Base-by-base conservation (phyloP, 2,113 vertebrate species). In the Petroica traversi region DNA sequence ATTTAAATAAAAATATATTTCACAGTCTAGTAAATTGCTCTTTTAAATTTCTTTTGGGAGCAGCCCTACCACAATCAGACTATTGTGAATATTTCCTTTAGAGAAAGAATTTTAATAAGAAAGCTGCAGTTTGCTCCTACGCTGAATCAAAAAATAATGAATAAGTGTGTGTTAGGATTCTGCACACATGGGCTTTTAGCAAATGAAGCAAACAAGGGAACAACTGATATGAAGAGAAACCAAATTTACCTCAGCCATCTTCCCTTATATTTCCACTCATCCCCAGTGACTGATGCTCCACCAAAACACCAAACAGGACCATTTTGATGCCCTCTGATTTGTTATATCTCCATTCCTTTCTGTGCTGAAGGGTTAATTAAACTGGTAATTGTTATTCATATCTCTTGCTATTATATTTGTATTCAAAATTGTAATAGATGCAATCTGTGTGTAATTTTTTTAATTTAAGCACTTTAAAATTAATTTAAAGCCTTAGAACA, bases 341-440 rank as follows among this genome's bases (percentile, higher is more conserved):
- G 10, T 55, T 62, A 15, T 20, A 86, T 66, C 81, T 90, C 25
- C 43, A 43, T 18, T 74, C 15, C 62, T 88, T 89, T 88, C 84
- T 46, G 36, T 52, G 41, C 52, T 63, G 71, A 93, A 92, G 80
- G 52, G 18, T 46, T 93, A 95, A 96, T 96, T 94, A 96, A 85
- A 73, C 66, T 88, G n/a, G 38, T 88, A 95, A 88, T 82, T 95
- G 72, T 80, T 55, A 91, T 76, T 87, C 85, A 10, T 86, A 88
- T 94, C 85, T 92, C 93, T 83, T 54, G 48, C 71, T 86, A 83
- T 90, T 85, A 38, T 93, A 90, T 96, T 96, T 95, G 73, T 75
- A 84, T 95, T 94, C 88, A 81, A 46, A 93, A 91, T n/a, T 85
- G 62, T 43, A 74, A 45, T 66, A 89, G 95, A 96, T 92, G 54